These are phyloP conservation scores for Nycticryphes semicollaris DNA, from an alignment of 2,113 vertebrate species.

Conservation along the genomic window DNA sequence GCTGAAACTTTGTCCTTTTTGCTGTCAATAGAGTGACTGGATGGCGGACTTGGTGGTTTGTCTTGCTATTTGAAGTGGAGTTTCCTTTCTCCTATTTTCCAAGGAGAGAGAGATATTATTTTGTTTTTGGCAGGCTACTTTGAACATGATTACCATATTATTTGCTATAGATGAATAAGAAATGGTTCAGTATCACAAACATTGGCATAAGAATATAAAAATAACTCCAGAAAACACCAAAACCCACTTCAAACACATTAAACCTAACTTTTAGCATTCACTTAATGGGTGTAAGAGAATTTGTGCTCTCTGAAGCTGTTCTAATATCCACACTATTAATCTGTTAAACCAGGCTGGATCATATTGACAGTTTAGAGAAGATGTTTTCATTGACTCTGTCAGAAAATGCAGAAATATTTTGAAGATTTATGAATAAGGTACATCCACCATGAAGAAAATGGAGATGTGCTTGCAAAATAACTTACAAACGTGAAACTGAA, in stretches of 20 bases:
- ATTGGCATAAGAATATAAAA: not conserved
- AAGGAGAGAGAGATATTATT: not conserved
- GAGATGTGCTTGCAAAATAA: not conserved
- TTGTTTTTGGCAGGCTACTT: not conserved
- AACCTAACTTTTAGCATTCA: not conserved
- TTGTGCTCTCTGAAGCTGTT: not conserved
- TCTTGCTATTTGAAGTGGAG: conserved; percentile 4
- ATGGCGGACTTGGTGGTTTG: not conserved
- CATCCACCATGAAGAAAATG: not conserved
- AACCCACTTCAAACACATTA: not conserved
- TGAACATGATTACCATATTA: not conserved
- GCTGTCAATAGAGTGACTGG: not conserved
- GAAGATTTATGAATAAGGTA: not conserved
- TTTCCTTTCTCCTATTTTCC: not conserved
- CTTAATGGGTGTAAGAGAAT: not conserved
- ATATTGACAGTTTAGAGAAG: not conserved
- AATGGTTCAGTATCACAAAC: conserved; percentile 2
- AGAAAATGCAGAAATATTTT: not conserved
- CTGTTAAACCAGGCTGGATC: not conserved
- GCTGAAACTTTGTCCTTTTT: not conserved
- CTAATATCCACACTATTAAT: not conserved
- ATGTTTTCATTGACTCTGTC: not conserved
- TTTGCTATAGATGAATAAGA: conserved; percentile 18
- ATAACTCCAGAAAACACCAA: not conserved
- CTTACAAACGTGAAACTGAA: not conserved